These are phyloP conservation scores for Ptychodera flava DNA, from an alignment of 35 echinoderm and acorn worm species.

Conservation along the genomic window DNA sequence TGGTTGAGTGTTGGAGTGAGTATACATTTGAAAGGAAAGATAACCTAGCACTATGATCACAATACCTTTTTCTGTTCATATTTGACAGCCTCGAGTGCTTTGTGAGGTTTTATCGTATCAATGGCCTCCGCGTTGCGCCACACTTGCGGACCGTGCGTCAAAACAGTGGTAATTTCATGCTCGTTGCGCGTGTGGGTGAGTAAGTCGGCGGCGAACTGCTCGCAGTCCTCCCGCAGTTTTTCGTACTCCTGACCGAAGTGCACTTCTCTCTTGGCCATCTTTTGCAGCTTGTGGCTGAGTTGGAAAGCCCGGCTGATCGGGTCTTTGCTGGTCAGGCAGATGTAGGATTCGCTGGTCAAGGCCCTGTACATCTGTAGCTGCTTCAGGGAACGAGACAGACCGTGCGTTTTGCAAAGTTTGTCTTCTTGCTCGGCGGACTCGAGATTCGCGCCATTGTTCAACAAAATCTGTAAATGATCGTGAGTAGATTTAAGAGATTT, in stretches of 20 bases:
- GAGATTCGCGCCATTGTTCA: neutral
- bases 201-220: neutral
- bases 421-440: neutral
- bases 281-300: neutral
- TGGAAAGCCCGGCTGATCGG: neutral
- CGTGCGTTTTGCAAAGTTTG: neutral
- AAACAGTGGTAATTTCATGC: constrained; percentile 1
- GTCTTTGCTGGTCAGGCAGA: constrained; percentile 14
- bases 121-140: neutral
- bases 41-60: no score
- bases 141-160: neutral
- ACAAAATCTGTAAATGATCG: neutral
- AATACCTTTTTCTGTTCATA: neutral
- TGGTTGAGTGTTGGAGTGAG: no score
- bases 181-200: neutral
- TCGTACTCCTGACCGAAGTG: constrained; percentile 6
- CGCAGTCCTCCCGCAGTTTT: neutral
- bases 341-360: constrained; percentile 8
- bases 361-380: constrained; percentile 3
- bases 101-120: neutral
- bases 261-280: neutral
- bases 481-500: no score
- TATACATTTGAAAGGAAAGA: no score
- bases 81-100: neutral
- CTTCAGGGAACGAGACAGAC: neutral